Percentiles rank a stretch among this genome's conserved stretches.
Evolutionary conservation across 2,888 invertebrate genomes (phyloP).

Genomic region (Rosalia funebris): DNA sequence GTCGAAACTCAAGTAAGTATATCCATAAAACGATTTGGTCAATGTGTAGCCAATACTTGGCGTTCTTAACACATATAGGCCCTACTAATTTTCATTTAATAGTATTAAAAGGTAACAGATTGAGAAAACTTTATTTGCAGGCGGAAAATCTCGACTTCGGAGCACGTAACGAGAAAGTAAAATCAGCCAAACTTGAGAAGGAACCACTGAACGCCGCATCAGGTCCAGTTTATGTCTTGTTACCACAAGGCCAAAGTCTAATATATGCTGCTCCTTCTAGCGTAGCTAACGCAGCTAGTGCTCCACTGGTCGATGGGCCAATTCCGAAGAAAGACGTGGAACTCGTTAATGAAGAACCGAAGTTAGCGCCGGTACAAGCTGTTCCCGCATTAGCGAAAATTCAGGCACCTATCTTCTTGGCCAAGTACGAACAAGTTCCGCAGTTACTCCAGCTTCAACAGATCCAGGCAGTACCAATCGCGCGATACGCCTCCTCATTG

Average conservation of each 20-base stretch:
- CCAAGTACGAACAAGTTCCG: slow-evolving; percentile 18
- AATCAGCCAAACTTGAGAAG: slow-evolving; percentile 29
- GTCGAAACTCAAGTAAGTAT: slow-evolving; percentile 46
- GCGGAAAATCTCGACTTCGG: slow-evolving; percentile 47
- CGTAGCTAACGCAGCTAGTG: background rate
- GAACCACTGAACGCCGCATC: slow-evolving; percentile 22
- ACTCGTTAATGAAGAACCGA: slow-evolving; percentile 33
- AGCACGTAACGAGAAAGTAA: slow-evolving; percentile 40
- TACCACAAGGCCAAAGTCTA: slow-evolving; percentile 55
- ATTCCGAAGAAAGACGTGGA: slow-evolving; percentile 19
- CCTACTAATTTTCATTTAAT: no score
- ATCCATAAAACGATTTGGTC: no score
- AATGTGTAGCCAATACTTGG: no score
- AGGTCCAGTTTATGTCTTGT: slow-evolving; percentile 46
- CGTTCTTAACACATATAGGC: no score
- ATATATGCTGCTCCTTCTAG: slow-evolving; percentile 46
- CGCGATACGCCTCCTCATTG: slow-evolving; percentile 31
- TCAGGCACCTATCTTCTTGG: slow-evolving; percentile 34
- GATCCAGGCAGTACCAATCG: slow-evolving; percentile 32
- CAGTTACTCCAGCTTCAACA: slow-evolving; percentile 29
- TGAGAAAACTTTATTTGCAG: no score
- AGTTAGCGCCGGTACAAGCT: slow-evolving; percentile 45
- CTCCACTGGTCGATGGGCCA: slow-evolving; percentile 1
- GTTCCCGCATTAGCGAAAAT: slow-evolving; percentile 45
- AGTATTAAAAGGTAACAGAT: no score